These are phyloP conservation scores for Sebastiscus tertius DNA, from an alignment of 2,797 vertebrate genomes.

Conservation along the genomic window DNA sequence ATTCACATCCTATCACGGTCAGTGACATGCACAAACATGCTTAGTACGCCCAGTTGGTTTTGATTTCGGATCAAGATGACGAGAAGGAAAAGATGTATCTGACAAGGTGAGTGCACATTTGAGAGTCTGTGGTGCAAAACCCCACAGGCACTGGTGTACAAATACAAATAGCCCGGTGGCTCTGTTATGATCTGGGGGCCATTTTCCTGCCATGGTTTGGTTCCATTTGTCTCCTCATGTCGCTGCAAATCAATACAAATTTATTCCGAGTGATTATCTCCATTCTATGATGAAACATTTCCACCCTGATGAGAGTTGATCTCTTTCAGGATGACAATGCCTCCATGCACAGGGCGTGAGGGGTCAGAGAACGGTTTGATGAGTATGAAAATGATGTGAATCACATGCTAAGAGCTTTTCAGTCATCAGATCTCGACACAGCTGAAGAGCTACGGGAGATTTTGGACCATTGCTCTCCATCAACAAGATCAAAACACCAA, in stretches of 20 bases:
- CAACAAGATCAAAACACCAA: background rate
- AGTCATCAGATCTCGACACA: background rate
- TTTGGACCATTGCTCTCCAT: background rate
- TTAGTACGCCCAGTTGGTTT: background rate
- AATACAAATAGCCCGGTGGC: background rate
- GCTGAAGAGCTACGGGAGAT: background rate
- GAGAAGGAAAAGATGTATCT: background rate
- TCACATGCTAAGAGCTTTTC: background rate
- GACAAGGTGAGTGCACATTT: background rate
- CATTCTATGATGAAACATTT: background rate
- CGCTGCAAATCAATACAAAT: slow-evolving; percentile 2
- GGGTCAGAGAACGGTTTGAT: background rate
- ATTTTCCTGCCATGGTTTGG: background rate
- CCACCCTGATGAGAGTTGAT: background rate
- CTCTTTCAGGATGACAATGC: background rate
- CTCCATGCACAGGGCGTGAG: background rate
- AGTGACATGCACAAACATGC: background rate
- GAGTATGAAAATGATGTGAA: background rate
- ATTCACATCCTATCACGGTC: background rate
- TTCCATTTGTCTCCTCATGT: background rate
- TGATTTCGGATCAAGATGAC: background rate
- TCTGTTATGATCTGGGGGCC: background rate
- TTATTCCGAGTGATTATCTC: background rate
- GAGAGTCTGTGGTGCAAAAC: background rate
- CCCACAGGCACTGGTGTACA: background rate